Evolutionary conservation across 2,113 vertebrate species (phyloP).

Genomic region (Panthera leo): DNA sequence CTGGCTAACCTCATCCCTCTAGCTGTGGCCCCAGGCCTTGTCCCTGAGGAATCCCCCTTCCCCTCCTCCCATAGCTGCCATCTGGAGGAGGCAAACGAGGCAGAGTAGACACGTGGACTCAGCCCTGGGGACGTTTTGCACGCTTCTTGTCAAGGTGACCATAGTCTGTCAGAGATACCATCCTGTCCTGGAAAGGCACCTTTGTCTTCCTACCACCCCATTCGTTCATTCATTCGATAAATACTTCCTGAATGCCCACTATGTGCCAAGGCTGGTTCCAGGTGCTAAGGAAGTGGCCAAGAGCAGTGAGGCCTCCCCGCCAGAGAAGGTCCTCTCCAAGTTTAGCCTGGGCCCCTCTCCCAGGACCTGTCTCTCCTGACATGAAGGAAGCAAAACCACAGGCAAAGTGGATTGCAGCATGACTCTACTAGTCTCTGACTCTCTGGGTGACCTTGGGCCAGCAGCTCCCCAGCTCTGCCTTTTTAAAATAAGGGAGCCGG

Average conservation of each 20-base stretch:
- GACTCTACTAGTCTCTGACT: not conserved
- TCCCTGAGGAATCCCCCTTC: not conserved
- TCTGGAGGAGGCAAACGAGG: not conserved
- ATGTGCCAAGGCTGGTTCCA: not conserved
- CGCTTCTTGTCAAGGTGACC: constrained; percentile 32
- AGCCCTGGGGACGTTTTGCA: not conserved
- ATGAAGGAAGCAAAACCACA: not conserved
- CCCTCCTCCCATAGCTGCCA: not conserved
- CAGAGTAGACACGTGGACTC: not conserved
- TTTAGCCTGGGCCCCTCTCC: not conserved
- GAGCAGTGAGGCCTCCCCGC: not conserved
- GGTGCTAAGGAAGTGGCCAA: not conserved
- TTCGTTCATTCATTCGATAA: not conserved
- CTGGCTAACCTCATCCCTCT: not conserved
- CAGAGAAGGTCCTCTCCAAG: not conserved
- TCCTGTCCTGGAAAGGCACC: not conserved
- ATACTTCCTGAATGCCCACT: not conserved
- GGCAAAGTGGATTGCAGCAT: not conserved
- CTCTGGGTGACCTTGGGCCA: constrained; percentile 41
- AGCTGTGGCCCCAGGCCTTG: not conserved
- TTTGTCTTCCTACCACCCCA: not conserved
- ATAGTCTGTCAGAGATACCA: not conserved
- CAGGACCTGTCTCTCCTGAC: not conserved
- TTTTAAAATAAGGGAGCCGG: not conserved
- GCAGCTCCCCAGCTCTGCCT: not conserved